phyloP scores from a whole-genome alignment of 2,888 invertebrate genomes.

The Mesopsocus fuscifrons region DNA sequence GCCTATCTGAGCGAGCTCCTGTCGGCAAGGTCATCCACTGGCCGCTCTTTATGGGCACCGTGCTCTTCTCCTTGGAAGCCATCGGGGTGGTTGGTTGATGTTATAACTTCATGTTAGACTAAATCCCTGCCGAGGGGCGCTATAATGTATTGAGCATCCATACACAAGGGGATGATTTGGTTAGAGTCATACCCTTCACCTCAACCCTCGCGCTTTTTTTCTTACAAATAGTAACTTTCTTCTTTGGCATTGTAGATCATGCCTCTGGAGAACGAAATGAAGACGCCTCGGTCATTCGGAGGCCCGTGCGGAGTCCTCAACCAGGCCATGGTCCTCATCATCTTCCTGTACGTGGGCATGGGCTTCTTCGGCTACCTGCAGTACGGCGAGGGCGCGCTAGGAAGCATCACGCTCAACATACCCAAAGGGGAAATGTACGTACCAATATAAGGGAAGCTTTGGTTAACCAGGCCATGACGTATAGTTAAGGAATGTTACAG shows the following conservation, averaged over 20 bases:
- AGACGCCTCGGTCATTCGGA: constrained; percentile 57
- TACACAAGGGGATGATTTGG: too few species aligned
- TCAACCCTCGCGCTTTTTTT: too few species aligned
- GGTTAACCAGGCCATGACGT: too few species aligned
- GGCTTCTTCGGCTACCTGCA: constrained; percentile 74
- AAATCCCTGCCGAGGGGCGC: neutral
- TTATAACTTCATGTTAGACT: too few species aligned
- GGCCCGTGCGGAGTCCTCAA: constrained; percentile 63
- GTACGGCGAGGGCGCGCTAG: constrained; percentile 46
- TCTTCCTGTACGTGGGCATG: constrained; percentile 51
- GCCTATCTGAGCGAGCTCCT: constrained; percentile 38
- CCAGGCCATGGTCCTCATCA: constrained; percentile 59
- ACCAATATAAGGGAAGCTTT: constrained; percentile 3
- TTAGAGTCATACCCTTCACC: too few species aligned
- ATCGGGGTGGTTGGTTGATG: constrained; percentile 64
- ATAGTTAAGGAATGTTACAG: too few species aligned
- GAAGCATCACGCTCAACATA: constrained; percentile 69
- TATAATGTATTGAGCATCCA: too few species aligned
- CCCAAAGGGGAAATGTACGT: constrained; percentile 37
- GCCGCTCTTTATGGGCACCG: constrained; percentile 91
- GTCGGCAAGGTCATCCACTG: constrained; percentile 46
- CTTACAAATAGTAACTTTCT: too few species aligned
- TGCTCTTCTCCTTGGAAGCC: constrained; percentile 88
- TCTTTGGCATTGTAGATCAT: constrained; percentile 67
- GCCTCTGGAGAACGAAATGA: constrained; percentile 81